Evolutionary conservation across 2,888 invertebrate species (phyloP), one percentile per base, ranked within the genome.

Genomic region (Teinopalpus imperialis): DNA sequence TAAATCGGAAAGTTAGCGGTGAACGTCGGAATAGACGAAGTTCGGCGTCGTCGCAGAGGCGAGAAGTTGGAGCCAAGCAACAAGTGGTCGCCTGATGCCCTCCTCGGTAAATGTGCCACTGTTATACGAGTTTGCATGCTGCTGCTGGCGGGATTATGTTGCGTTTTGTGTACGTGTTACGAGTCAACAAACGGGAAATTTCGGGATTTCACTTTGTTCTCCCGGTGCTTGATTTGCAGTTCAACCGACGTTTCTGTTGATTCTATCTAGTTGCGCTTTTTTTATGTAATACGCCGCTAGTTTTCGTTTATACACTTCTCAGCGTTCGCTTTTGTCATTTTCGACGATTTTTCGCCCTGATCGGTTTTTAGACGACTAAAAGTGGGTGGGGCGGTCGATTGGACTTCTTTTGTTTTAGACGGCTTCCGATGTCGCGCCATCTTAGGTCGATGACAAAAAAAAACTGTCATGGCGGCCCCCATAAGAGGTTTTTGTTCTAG

Each of bases 11-110:
- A 57, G 54, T 61, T 56, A 39, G 48, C 45, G 34, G 46, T 48
- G 50, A 52, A 52, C 56, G 31, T 64, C 70, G 65, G 73, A 63
- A 63, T 69, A 63, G 61, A 59, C 64, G 66, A 77, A 78, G 74
- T 76, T 76, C 58, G 49, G 60, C 64, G 62, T 52, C 65, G 65
- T 56, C 59, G 61, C 63, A 36, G 42, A 14, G 45, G 52, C 53
- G 68, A 63, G 67, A 74, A 80, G 77, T 82, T 81, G 74, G 75
- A 66, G 63, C 62, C 66, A 58, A 65, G 82, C 87, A 87, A 87
- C 87, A 87, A 83, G 87, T 87, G 85, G 76, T 66, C 75, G 78
- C 48, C 82, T 69, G 81, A 87, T 88, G 87, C 76, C 66, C 76
- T 75, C 66, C 74, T 75, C 76, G 87, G 87, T 88, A 87, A 87